These are phyloP conservation scores for Lateolabrax maculatus DNA, from an alignment of 2,797 vertebrate genomes.

Conservation along the genomic window DNA sequence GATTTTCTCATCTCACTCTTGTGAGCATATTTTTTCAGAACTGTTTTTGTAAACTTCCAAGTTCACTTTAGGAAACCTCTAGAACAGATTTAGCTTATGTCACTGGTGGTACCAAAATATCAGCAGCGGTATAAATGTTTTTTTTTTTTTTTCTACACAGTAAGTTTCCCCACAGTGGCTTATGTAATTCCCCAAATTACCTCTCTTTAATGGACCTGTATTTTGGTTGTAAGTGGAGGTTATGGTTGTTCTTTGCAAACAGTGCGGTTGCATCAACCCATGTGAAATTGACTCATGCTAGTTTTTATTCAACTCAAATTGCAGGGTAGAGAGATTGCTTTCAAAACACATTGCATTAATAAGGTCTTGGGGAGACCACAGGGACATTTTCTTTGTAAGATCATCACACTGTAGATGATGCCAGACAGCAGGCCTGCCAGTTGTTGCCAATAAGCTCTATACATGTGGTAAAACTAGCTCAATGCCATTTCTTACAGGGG, in stretches of 20 bases:
- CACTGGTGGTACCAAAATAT: slow-evolving; percentile 26
- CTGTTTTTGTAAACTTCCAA: not conserved
- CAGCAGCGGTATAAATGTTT: not conserved
- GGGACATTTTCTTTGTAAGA: slow-evolving; percentile 25
- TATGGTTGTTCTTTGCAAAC: slow-evolving; percentile 43
- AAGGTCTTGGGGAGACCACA: slow-evolving; percentile 17
- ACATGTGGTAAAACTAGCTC: slow-evolving; percentile 10
- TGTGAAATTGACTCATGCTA: slow-evolving; percentile 38
- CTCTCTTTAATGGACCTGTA: slow-evolving; percentile 38
- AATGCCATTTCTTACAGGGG: slow-evolving; percentile 78
- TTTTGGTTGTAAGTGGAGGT: slow-evolving; percentile 53
- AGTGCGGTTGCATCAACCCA: slow-evolving; percentile 39
- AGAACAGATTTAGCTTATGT: slow-evolving; percentile 28
- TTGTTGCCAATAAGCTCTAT: slow-evolving; percentile 24
- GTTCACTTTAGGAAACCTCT: not conserved
- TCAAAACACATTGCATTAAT: slow-evolving; percentile 47
- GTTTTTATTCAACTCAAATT: slow-evolving; percentile 63
- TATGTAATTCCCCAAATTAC: slow-evolving; percentile 35
- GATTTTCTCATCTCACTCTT: not conserved
- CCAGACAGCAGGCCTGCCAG: not conserved
- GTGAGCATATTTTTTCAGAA: not conserved
- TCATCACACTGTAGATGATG: not conserved
- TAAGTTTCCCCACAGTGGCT: slow-evolving; percentile 24
- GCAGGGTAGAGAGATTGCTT: slow-evolving; percentile 48
- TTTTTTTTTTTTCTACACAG: slow-evolving; percentile 31